phyloP scores from a whole-genome alignment of 2,888 invertebrate genomes.

The Himalopsyche anomala region DNA sequence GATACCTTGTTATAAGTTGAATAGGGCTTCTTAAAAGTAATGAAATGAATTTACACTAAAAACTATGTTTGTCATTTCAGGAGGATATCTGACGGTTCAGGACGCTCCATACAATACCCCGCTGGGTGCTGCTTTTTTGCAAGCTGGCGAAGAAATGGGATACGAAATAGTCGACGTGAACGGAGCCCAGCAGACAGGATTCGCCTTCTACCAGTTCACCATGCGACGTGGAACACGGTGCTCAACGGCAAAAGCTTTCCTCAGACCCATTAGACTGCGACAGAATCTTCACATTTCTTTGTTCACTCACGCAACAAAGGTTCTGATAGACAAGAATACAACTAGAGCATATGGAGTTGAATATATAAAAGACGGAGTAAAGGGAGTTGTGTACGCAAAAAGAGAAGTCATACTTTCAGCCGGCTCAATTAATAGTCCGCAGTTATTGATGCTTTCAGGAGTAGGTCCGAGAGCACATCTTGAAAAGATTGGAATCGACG shows the following conservation, averaged over 20 bases:
- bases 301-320: constrained; percentile 87
- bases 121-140: constrained; percentile 88
- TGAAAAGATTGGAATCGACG: constrained; percentile 82
- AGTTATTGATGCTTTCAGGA: constrained; percentile 93
- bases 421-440: constrained; percentile 94
- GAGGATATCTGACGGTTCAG: constrained; percentile 86
- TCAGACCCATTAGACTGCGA: constrained; percentile 86
- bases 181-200: constrained; percentile 91
- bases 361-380: constrained; percentile 82
- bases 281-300: constrained; percentile 89
- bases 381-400: constrained; percentile 81
- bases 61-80: constrained; percentile 72
- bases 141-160: constrained; percentile 95
- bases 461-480: constrained; percentile 88
- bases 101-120: constrained; percentile 89
- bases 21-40: constrained; percentile 8
- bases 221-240: constrained; percentile 90
- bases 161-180: constrained; percentile 92
- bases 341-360: constrained; percentile 89
- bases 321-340: constrained; percentile 83
- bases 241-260: constrained; percentile 90
- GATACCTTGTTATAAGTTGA: too few relatives aligned
- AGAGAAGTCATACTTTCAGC: constrained; percentile 91
- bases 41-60: not conserved
- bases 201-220: constrained; percentile 91